Percentiles rank a stretch among this genome's conserved stretches.
Evolutionary conservation across 2,888 invertebrate genomes (phyloP).

Genomic region (Hoplodrina ambigua): DNA sequence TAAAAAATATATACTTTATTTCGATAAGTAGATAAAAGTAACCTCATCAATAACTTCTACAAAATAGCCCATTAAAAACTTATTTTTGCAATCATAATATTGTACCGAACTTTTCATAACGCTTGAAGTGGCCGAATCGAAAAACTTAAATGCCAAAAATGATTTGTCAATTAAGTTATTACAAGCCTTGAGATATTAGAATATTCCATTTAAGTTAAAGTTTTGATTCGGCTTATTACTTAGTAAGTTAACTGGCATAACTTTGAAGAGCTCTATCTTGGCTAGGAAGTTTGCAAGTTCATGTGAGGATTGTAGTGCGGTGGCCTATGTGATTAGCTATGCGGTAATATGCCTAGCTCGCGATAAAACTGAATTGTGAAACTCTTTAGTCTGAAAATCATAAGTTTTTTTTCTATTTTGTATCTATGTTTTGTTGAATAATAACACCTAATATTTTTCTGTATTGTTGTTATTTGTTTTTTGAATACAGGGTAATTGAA

Average conservation of each 20-base stretch:
- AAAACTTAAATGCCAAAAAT: slow-evolving; percentile 43
- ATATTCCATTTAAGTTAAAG: slow-evolving; percentile 58
- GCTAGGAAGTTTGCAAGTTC: slow-evolving; percentile 57
- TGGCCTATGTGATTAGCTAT: background rate
- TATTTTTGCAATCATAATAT: slow-evolving; percentile 15
- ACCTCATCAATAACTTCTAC: background rate
- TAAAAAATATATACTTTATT: too few relatives aligned
- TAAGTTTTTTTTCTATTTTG: background rate
- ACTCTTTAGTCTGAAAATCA: too few relatives aligned
- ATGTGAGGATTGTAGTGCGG: slow-evolving; percentile 8
- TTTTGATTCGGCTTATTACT: slow-evolving; percentile 64
- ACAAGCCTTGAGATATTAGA: slow-evolving; percentile 39
- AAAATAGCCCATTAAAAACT: slow-evolving; percentile 28
- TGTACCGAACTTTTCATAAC: slow-evolving; percentile 8
- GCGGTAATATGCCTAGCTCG: slow-evolving; percentile 2
- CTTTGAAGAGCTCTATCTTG: slow-evolving; percentile 45
- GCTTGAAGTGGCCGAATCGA: slow-evolving; percentile 13
- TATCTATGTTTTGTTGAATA: too few relatives aligned
- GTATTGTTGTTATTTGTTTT: too few relatives aligned
- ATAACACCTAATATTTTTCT: too few relatives aligned
- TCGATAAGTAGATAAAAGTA: too few relatives aligned
- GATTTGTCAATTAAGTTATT: slow-evolving; percentile 48
- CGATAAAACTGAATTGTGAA: background rate
- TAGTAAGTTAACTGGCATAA: slow-evolving; percentile 58
- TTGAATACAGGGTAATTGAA: too few relatives aligned